Conservation (phyloP, 2,113 vertebrate species). For the Gambusia holbrooki region DNA sequence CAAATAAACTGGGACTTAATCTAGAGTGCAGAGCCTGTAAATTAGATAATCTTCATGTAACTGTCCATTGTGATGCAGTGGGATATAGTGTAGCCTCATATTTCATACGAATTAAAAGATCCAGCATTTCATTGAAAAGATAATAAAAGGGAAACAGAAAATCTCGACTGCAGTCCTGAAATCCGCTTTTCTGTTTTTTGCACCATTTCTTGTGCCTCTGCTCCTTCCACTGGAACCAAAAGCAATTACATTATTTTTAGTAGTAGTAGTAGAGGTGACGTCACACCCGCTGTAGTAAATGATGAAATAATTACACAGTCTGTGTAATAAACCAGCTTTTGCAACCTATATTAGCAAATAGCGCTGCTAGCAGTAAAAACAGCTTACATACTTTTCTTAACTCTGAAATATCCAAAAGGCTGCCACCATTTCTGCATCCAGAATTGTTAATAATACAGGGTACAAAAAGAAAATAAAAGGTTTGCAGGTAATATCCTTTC, state of each 20-base stretch:
- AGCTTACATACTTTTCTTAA: background rate
- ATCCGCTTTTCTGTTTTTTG: background rate
- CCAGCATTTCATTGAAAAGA: too few species aligned
- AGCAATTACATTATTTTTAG: too few species aligned
- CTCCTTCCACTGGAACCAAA: background rate
- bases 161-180: too few species aligned
- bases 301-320: background rate
- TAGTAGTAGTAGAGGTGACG: background rate
- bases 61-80: too few species aligned
- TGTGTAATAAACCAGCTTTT: background rate
- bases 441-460: background rate
- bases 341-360: background rate
- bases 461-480: background rate
- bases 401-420: background rate
- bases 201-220: background rate
- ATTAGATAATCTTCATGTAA: slow-evolving; percentile 8
- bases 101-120: too few species aligned
- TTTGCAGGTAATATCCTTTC: background rate
- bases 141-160: too few species aligned
- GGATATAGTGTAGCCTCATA: too few species aligned
- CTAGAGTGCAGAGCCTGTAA: background rate
- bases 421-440: background rate
- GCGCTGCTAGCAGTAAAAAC: background rate
- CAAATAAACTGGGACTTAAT: slow-evolving; percentile 57
- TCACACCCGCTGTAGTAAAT: background rate